Evolutionary conservation across 2,888 invertebrate genomes (phyloP).

Genomic region (Xestia sexstrigata): DNA sequence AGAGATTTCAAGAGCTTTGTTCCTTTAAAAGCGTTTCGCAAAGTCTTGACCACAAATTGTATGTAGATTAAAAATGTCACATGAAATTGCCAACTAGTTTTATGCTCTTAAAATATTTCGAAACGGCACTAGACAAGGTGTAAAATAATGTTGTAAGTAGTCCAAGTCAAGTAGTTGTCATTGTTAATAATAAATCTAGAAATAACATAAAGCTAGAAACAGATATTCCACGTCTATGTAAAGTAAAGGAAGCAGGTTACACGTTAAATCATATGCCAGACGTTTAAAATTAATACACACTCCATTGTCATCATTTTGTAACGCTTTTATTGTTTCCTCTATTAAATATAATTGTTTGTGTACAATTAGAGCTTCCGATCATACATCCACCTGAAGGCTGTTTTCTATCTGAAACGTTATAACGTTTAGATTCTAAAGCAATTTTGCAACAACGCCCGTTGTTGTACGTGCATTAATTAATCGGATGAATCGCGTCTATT

Average conservation of each 20-base stretch:
- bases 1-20: slow-evolving; percentile 37
- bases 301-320: slow-evolving; percentile 26
- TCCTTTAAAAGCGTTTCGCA: slow-evolving; percentile 42
- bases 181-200: neutral
- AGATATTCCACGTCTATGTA: slow-evolving; percentile 8
- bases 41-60: slow-evolving; percentile 47
- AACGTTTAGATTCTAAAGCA: slow-evolving; percentile 18
- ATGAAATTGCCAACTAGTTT: slow-evolving; percentile 37
- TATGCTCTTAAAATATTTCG: slow-evolving; percentile 41
- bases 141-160: slow-evolving; percentile 50
- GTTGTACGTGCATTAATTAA: slow-evolving; percentile 49
- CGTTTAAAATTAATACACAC: slow-evolving; percentile 5
- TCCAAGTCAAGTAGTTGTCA: slow-evolving; percentile 11
- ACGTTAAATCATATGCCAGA: neutral
- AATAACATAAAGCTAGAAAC: neutral
- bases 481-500: slow-evolving; percentile 62
- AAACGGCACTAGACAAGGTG: slow-evolving; percentile 44
- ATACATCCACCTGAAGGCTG: slow-evolving; percentile 40
- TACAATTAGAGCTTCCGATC: slow-evolving; percentile 48
- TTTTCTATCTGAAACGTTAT: slow-evolving; percentile 44
- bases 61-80: slow-evolving; percentile 54
- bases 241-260: slow-evolving; percentile 5
- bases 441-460: slow-evolving; percentile 48
- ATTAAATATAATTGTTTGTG: slow-evolving; percentile 33
- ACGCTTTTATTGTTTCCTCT: slow-evolving; percentile 45